Conservation (phyloP, 2,113 vertebrate species). For the human (Homo sapiens) region GRCh38 chr4:152360001-152360500, state of each 20-base stretch:
- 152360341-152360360: background rate
- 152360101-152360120: constrained; percentile 1
- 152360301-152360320: background rate
- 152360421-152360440: constrained; percentile 17
- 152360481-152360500: background rate
- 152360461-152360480: background rate
- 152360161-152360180: constrained; percentile 42
- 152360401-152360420: background rate
- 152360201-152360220: constrained; percentile 11
- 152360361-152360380: background rate
- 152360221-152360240: constrained; percentile 46
- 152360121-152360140: constrained; percentile 39
- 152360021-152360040: background rate
- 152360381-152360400: constrained; percentile 16
- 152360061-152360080: background rate
- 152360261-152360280: constrained; percentile 37
- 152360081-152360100: background rate
- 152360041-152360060: background rate
- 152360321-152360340: background rate
- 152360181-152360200: constrained; percentile 38
- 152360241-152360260: constrained; percentile 44
- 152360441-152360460: background rate
- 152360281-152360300: constrained; percentile 25
- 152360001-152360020: background rate
- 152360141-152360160: constrained; percentile 52